Evolutionary conservation across 2,797 vertebrate species (phyloP).

Genomic region (Lindbergichthys nudifrons): DNA sequence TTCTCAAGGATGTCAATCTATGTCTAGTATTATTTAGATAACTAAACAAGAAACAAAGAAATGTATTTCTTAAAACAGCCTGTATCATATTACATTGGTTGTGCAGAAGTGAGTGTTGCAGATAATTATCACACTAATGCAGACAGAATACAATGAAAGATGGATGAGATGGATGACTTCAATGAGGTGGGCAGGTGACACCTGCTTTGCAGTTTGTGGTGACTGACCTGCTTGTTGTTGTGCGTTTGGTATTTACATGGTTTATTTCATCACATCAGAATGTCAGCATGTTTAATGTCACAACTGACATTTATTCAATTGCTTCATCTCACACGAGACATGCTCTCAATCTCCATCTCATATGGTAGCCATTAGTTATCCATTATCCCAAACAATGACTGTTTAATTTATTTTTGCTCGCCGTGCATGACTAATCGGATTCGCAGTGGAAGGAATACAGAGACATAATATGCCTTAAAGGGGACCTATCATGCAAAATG

Average conservation of each 20-base stretch:
- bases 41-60: not conserved
- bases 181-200: not conserved
- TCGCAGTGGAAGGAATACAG: constrained; percentile 23
- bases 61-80: not conserved
- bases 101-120: not conserved
- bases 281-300: constrained; percentile 31
- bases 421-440: constrained; percentile 58
- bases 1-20: not conserved
- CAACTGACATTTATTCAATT: constrained; percentile 34
- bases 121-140: constrained; percentile 9
- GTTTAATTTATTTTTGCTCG: constrained; percentile 32
- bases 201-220: constrained; percentile 7
- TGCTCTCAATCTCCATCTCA: constrained; percentile 24
- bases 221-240: constrained; percentile 8
- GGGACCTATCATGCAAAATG: too few species aligned
- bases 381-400: constrained; percentile 50
- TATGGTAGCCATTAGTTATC: constrained; percentile 44
- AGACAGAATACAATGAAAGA: constrained; percentile 23
- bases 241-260: constrained; percentile 25
- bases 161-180: constrained; percentile 24
- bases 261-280: constrained; percentile 28
- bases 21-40: not conserved
- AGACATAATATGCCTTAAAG: constrained; percentile 23
- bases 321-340: constrained; percentile 13
- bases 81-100: not conserved